A percentile compares a stretch with the other conserved stretches of the same genome.
Evolutionary conservation across 2,888 invertebrate species (phyloP).

Genomic region (Tetropium fuscum): DNA sequence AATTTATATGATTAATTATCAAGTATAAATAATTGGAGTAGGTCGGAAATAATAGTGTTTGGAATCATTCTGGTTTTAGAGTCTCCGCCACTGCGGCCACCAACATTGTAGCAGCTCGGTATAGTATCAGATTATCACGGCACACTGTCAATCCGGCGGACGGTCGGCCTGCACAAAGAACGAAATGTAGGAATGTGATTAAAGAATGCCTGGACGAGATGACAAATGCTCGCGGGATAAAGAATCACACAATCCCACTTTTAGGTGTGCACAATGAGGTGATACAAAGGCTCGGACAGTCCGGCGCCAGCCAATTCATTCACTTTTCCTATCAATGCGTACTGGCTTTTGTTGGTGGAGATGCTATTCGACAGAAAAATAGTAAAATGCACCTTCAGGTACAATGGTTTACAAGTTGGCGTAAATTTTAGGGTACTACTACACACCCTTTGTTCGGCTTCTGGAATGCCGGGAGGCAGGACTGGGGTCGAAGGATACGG

Average conservation of each 20-base stretch:
- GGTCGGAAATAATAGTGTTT: too few relatives aligned
- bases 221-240: slow-evolving; percentile 47
- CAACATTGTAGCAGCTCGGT: slow-evolving; percentile 32
- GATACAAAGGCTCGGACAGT: slow-evolving; percentile 44
- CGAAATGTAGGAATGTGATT: slow-evolving; percentile 50
- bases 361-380: not conserved
- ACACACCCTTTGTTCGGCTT: slow-evolving; percentile 1
- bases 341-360: slow-evolving; percentile 5
- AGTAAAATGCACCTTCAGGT: slow-evolving; percentile 11
- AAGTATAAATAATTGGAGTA: too few relatives aligned
- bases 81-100: slow-evolving; percentile 36
- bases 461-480: slow-evolving; percentile 9
- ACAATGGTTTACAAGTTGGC: slow-evolving; percentile 4
- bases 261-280: slow-evolving; percentile 39
- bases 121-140: slow-evolving; percentile 39
- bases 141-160: slow-evolving; percentile 47
- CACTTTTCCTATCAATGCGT: slow-evolving; percentile 38
- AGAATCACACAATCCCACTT: slow-evolving; percentile 41
- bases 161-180: slow-evolving; percentile 43
- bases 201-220: slow-evolving; percentile 39
- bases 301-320: slow-evolving; percentile 54
- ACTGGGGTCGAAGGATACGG: not conserved
- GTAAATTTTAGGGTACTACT: slow-evolving; percentile 8
- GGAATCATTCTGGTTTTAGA: too few relatives aligned
- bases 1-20: too few relatives aligned